These are phyloP conservation scores for Galerucella calmariensis DNA, from an alignment of 2,888 invertebrate species.

Conservation along the genomic window DNA sequence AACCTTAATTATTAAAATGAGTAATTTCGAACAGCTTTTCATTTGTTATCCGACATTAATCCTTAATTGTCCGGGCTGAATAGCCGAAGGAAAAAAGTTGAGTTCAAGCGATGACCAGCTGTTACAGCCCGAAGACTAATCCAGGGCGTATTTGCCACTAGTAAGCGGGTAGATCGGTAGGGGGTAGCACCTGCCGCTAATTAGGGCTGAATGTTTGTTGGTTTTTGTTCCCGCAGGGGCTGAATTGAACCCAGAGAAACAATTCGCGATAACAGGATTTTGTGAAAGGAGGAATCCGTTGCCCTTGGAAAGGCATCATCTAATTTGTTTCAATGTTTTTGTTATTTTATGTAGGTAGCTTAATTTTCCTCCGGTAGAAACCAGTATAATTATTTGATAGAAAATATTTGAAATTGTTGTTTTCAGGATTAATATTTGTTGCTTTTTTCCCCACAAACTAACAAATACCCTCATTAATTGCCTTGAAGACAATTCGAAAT, in stretches of 20 bases:
- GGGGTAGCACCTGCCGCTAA: constrained; percentile 24
- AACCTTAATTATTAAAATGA: too few species aligned
- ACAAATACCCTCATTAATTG: not conserved
- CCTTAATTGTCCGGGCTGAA: not conserved
- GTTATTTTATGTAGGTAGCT: not conserved
- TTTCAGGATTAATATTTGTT: too few species aligned
- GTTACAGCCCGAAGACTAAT: constrained; percentile 26
- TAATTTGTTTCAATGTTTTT: not conserved
- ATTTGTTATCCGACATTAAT: not conserved
- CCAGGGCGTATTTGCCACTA: constrained; percentile 36
- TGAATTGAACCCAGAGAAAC: constrained; percentile 22
- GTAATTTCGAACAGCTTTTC: too few species aligned
- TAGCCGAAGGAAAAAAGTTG: constrained; percentile 10
- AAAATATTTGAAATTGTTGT: not conserved
- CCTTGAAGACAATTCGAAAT: not conserved
- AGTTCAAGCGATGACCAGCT: constrained; percentile 23
- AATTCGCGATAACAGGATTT: constrained; percentile 24
- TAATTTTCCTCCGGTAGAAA: not conserved
- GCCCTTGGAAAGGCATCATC: not conserved
- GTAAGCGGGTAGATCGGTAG: constrained; percentile 33
- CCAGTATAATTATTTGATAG: not conserved
- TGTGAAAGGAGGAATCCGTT: constrained; percentile 5
- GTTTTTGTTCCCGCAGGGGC: constrained; percentile 15
- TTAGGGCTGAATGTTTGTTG: constrained; percentile 26
- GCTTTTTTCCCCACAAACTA: too few species aligned